A percentile compares a stretch with the other conserved stretches of the same genome.
These are phyloP conservation scores for Valencia hispanica DNA, from an alignment of 2,797 vertebrate genomes.

Conservation along the genomic window DNA sequence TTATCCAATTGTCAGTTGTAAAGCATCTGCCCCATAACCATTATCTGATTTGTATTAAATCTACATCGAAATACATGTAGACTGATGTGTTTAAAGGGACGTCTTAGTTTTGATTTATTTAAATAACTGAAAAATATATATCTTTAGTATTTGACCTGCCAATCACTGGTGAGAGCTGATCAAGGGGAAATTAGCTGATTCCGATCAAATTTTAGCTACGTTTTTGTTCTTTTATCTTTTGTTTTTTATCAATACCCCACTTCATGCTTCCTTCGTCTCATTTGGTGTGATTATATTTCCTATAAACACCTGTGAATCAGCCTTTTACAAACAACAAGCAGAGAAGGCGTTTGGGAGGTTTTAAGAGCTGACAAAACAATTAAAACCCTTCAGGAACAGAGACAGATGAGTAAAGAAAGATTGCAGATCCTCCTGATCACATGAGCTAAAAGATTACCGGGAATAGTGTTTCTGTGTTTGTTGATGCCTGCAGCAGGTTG, in stretches of 20 bases:
- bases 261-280: conserved; percentile 7
- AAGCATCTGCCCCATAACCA: too few relatives aligned
- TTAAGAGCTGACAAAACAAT: background rate
- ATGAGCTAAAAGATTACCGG: conserved; percentile 51
- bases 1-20: too few relatives aligned
- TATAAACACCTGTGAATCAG: conserved; percentile 54
- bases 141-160: too few relatives aligned
- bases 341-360: conserved; percentile 10
- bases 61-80: too few relatives aligned
- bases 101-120: too few relatives aligned
- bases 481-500: conserved; percentile 36
- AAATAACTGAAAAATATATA: too few relatives aligned
- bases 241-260: conserved; percentile 12
- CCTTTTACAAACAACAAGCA: conserved; percentile 9
- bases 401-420: conserved; percentile 12
- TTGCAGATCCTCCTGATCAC: conserved; percentile 23
- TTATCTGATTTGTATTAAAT: too few relatives aligned
- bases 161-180: too few relatives aligned
- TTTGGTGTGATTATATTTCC: conserved; percentile 33
- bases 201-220: too few relatives aligned
- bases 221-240: background rate
- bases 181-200: too few relatives aligned
- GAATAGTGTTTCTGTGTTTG: conserved; percentile 47
- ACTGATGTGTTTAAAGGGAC: too few relatives aligned
- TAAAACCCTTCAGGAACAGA: background rate